Evolutionary conservation across 2,113 vertebrate genomes (phyloP), one percentile per base, ranked within the genome.

Genomic region (Mormyrus iriodes): DNA sequence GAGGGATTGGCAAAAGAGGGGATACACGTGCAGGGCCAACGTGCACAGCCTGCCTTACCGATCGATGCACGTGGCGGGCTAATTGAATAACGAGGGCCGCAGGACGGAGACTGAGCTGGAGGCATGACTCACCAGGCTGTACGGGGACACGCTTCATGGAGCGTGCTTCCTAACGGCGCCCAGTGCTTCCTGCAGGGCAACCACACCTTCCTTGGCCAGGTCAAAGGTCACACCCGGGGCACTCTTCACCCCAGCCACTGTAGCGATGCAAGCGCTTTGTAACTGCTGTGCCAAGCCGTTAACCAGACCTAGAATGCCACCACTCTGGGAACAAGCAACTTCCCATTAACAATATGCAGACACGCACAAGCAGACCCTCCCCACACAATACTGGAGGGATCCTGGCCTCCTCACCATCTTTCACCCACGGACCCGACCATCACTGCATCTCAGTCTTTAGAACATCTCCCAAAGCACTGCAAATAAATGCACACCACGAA

Each of bases 51-150:
- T 2, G 19, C 31, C 52, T 4, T 19, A 58, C 51, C n/a, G 49
- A 90, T 89, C 88, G 88, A 88, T n/a, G 44, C 92, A 92, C 69
- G 90, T 93, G 92, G 92, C 17, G 0, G 3, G 73, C 53, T 93
- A 93, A 94, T 92, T 7, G 90, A 92, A 94, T 94, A 88, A 93
- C 53, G 3, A 2, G 27, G 61, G 51, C 53, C 88, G 83, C 90
- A 39, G 46, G 39, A 86, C 17, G 3, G 35, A 89, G 91, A 96
- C 8, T 89, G 86, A 90, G 53, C 48, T 8, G 31, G 48, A 90
- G 91, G 24, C 10, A 17, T 91, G 91, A 96, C 95, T 96, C 94
- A 97, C 96, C 91, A 92, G 93, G 88, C 94, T 84, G 0, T 94
- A 96, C 91, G 92, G 92, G 91, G 93, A 93, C 89, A 95, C 89